Conservation (phyloP, 2,797 vertebrate species). For the Pseudochaenichthys georgianus region DNA sequence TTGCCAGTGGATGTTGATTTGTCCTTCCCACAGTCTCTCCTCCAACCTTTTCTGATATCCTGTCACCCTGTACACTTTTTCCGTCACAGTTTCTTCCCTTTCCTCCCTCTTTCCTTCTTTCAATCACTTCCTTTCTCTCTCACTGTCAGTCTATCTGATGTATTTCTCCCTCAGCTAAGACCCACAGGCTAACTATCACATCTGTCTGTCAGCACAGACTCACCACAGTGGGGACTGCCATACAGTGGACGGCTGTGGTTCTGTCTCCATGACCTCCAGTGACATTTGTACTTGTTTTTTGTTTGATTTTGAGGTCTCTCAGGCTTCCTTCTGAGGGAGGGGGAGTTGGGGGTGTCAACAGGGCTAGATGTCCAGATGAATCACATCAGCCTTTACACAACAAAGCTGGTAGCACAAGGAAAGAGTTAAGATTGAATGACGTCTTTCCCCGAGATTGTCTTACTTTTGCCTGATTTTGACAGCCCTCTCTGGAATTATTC, state of each 20-base stretch:
- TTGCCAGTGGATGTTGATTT: conserved; percentile 16
- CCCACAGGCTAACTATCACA: conserved; percentile 60
- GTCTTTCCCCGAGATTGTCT: conserved; percentile 29
- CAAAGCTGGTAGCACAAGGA: conserved; percentile 17
- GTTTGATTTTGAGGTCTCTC: conserved; percentile 40
- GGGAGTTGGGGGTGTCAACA: conserved; percentile 36
- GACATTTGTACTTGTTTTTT: conserved; percentile 64
- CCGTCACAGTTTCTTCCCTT: conserved; percentile 12
- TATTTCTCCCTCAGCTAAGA: conserved; percentile 28
- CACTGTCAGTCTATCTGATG: conserved; percentile 43
- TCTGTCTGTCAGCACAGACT: conserved; percentile 63
- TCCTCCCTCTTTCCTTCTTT: conserved; percentile 41
- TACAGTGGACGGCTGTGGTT: conserved; percentile 27
- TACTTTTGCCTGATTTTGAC: conserved; percentile 37
- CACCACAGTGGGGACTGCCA: conserved; percentile 46
- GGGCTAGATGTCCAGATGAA: conserved; percentile 58
- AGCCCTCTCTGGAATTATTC: conserved; percentile 40
- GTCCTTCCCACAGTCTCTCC: conserved; percentile 5
- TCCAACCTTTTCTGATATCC: conserved; percentile 33
- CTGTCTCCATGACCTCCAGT: conserved; percentile 53
- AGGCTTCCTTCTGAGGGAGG: conserved; percentile 25
- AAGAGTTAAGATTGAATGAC: conserved; percentile 38
- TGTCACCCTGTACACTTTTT: conserved; percentile 40
- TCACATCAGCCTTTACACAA: conserved; percentile 54
- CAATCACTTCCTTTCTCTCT: conserved; percentile 52